Evolutionary conservation across 2,113 vertebrate genomes (phyloP).

Genomic region (Hippolais icterina): DNA sequence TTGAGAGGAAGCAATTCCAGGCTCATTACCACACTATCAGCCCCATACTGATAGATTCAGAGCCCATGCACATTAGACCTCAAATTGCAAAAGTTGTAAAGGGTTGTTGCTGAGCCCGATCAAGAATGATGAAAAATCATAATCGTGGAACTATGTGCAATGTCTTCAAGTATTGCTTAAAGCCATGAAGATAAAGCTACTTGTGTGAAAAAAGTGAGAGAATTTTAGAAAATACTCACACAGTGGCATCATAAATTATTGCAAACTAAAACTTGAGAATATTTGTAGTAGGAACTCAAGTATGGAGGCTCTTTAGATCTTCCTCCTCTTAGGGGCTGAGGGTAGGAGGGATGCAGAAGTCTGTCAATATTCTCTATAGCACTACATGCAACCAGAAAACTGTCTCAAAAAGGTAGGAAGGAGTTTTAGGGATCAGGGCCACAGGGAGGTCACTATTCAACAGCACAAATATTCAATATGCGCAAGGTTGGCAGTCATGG

Average conservation of each 20-base stretch:
- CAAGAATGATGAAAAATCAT: neutral
- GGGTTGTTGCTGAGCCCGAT: neutral
- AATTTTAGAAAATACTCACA: neutral
- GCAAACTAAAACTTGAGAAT: neutral
- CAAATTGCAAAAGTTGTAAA: neutral
- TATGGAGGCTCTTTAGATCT: neutral
- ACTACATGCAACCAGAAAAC: neutral
- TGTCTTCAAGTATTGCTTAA: neutral
- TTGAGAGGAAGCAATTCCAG: neutral
- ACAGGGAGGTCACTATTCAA: neutral
- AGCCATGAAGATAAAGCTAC: neutral
- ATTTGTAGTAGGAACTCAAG: neutral
- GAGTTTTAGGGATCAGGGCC: neutral
- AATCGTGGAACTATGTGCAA: neutral
- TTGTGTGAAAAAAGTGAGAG: neutral
- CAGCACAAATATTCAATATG: fast-evolving
- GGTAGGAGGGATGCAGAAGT: neutral
- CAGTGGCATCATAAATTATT: neutral
- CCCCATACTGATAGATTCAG: neutral
- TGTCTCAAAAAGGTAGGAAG: fast-evolving
- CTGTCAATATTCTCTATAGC: neutral
- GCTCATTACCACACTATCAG: neutral
- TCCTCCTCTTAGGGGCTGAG: fast-evolving
- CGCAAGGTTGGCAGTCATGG: neutral
- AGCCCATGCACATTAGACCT: neutral